Percentiles rank a stretch among this genome's conserved stretches.
Conservation (phyloP, 64 coral and sea anemone species). For the Anthopleura sola region DNA sequence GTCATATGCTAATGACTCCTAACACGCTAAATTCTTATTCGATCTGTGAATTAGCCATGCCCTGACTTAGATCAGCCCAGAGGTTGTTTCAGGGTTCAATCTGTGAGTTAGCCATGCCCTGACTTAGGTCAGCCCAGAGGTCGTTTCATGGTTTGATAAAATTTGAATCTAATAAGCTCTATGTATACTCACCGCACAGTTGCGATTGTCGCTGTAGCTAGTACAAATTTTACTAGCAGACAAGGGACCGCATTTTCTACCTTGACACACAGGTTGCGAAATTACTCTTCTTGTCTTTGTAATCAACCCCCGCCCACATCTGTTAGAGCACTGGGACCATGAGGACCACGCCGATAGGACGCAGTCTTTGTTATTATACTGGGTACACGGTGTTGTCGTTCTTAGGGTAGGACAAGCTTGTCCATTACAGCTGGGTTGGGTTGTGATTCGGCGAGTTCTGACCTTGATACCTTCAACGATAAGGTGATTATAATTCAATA, state of each 20-base stretch:
- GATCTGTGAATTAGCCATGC: too few species aligned
- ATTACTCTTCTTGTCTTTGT: constrained; percentile 53
- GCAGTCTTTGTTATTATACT: constrained; percentile 71
- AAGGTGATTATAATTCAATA: not conserved
- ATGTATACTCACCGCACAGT: constrained; percentile 64
- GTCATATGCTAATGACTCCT: too few species aligned
- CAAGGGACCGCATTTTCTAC: constrained; percentile 54
- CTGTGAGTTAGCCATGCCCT: too few species aligned
- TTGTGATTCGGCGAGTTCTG: constrained; percentile 45
- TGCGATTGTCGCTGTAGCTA: constrained; percentile 70
- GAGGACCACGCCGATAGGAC: constrained; percentile 64
- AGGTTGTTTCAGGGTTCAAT: too few species aligned
- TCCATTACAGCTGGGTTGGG: constrained; percentile 47
- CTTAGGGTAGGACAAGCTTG: constrained; percentile 38
- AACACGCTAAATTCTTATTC: too few species aligned
- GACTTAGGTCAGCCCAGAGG: too few species aligned
- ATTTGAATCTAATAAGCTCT: not conserved
- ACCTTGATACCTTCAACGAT: constrained; percentile 47
- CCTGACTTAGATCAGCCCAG: too few species aligned
- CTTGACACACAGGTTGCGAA: constrained; percentile 51
- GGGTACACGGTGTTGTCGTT: constrained; percentile 41
- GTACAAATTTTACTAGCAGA: constrained; percentile 55
- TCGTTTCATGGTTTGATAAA: too few species aligned
- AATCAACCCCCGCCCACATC: constrained; percentile 67
- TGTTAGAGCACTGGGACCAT: constrained; percentile 81